Evolutionary conservation across 64 coral and sea anemone species (phyloP), one percentile per base, ranked within the genome.

Genomic region (Pocillopora verrucosa): DNA sequence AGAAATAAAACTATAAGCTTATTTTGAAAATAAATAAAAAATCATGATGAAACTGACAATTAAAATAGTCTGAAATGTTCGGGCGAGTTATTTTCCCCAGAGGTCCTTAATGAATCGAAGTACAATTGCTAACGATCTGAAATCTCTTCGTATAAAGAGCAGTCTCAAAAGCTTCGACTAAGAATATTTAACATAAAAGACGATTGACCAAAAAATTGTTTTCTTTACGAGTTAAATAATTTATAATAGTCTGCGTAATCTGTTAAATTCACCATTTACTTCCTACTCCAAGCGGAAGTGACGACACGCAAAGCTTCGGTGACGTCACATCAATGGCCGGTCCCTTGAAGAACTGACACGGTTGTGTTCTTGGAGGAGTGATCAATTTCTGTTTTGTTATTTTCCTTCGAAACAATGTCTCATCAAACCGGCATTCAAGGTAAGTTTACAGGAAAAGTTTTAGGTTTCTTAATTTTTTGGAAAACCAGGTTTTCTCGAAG

Each of bases 341-440:
- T 87, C 26, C 80, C 38, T 75, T 45, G 59, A 37, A 90, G 77
- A 67, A 65, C 22, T n/a, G 75, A 45, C 17, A 57, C 75, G 16
- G 62, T 20, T 70, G 0, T 24, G 59, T 26, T 9, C 26, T 36
- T 10, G 79, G 79, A 72, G 82, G 82, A 85, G 82, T 36, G 82
- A 72, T 35, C 13, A 10, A 41, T 65, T 83, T 26, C 65, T 85
- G 64, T 38, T 81, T 16, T 74, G 37, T 59, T 61, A 59, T 70
- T 89, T 80, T 69, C 69, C 76, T 79, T 56, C 76, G 11, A 82
- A 26, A 92, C 25, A 58, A 96, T 96, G 95, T 96, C 95, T 86
- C 95, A 96, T 76, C 95, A 96, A 70, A 96, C 95, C 11, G 95
- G 95, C 73, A 96, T 96, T 69, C 85, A 93, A 93, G 95, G 95